phyloP scores from a whole-genome alignment of 2,888 invertebrate genomes.

The Trissoscelio sp. region DNA sequence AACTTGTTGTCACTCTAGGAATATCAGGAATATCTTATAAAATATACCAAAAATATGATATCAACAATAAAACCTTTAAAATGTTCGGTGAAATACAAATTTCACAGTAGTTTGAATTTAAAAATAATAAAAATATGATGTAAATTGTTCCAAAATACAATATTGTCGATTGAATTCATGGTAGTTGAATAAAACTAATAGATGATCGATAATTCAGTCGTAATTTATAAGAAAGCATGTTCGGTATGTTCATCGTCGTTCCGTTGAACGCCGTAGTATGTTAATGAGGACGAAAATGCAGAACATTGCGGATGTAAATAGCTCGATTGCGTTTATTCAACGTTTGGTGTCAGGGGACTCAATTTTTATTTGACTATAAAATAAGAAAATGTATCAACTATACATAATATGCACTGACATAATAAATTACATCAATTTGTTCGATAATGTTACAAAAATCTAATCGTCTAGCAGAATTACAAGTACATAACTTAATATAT shows the following conservation, averaged over 20 bases:
- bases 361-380: conserved; percentile 5
- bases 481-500: background rate
- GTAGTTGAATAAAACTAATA: background rate
- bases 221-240: conserved; percentile 28
- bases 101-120: too few relatives aligned
- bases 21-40: too few relatives aligned
- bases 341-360: too few relatives aligned
- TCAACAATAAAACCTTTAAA: too few relatives aligned
- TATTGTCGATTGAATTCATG: too few relatives aligned
- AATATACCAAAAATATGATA: too few relatives aligned
- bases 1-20: too few relatives aligned
- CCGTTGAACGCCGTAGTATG: conserved; percentile 4
- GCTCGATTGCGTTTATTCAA: background rate
- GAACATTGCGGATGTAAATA: conserved; percentile 21
- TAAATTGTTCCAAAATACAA: too few relatives aligned
- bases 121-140: too few relatives aligned
- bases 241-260: conserved; percentile 21
- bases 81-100: too few relatives aligned
- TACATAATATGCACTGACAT: background rate
- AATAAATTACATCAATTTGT: too few relatives aligned
- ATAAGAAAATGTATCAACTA: conserved; percentile 1
- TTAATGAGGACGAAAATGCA: conserved; percentile 30
- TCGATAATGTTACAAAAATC: too few relatives aligned
- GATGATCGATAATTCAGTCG: conserved; percentile 33
- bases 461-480: background rate